Evolutionary conservation across 2,113 vertebrate genomes (phyloP), one percentile per base, ranked within the genome.

Genomic region (Ptyas mucosa): DNA sequence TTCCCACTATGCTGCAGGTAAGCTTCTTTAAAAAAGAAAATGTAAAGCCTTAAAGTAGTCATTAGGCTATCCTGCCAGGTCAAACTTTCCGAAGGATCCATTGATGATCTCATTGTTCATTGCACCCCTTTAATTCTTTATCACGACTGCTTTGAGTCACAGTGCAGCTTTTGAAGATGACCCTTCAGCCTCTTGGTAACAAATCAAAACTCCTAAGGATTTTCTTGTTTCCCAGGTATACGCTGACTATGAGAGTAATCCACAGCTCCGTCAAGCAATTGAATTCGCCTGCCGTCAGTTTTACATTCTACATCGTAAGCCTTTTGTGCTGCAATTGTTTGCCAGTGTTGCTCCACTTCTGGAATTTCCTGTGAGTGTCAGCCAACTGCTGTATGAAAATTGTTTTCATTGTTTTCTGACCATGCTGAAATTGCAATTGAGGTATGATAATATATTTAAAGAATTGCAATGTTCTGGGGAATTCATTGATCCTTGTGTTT

Each of bases 1-100:
- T 99, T 58, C 99, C 99, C 46, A 99, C 99, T 94, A 99, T 99
- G 98, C 96, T 99, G 93, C 99, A 99, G 98, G 99, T 99, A 89
- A 95, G 92, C 85, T 10, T 39, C 39, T 55, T 34, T 11, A 20
- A 15, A 43, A n/a, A 52, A 88, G 57, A 75, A 39, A 55, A 20
- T 21, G 1, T 8, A 92, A 51, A 58, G n/a, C 3, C 0, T 3
- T 43, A 6, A 26, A 69, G 10, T 15, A 21, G 21, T 43, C 11
- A 51, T 6, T 85, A 58, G 26, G 11, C n/a, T 43, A 89, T 85
- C 34, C 29, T 58, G 26, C 88, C 57, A 49, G 18, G 21, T 18
- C 75, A 52, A 57, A 75, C 6, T 81, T 81, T 43, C 75, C 18
- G 20, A 81, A 39, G 2, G 43, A 26, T 23, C 26, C 1, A 3